A percentile compares a stretch with the other conserved stretches of the same genome.
phyloP scores from a whole-genome alignment of 2,113 vertebrate genomes.

The Benitochromis conjunctus region DNA sequence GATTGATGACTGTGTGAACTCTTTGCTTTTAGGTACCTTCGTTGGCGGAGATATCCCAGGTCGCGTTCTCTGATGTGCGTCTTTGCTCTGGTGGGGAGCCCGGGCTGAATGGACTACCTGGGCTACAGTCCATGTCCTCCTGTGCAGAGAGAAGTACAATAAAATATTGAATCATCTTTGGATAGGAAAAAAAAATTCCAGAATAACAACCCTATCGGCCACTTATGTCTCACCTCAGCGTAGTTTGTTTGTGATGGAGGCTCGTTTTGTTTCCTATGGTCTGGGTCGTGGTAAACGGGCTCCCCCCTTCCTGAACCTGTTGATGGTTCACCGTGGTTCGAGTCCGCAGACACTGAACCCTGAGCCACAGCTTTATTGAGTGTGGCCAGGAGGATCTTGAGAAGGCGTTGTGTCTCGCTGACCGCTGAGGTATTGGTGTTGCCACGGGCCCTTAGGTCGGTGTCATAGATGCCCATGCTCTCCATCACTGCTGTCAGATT shows the following conservation, averaged over 20 bases:
- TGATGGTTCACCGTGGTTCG: conserved; percentile 37
- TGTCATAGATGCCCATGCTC: conserved; percentile 78
- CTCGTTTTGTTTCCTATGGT: conserved; percentile 35
- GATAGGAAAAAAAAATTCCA: background rate
- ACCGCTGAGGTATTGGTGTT: conserved; percentile 37
- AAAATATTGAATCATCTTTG: background rate
- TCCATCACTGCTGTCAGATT: conserved; percentile 76
- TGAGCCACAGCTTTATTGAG: conserved; percentile 71
- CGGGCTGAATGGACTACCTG: conserved; percentile 73
- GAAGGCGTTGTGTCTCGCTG: conserved; percentile 68
- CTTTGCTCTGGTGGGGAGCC: conserved; percentile 72
- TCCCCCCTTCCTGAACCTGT: conserved; percentile 12
- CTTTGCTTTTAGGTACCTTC: conserved; percentile 41
- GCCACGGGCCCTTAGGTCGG: conserved; percentile 71
- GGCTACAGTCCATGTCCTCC: conserved; percentile 81
- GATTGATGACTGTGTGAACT: background rate
- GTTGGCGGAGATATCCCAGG: conserved; percentile 40
- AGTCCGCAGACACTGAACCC: conserved; percentile 19
- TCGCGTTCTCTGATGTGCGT: conserved; percentile 51
- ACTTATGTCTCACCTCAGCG: conserved; percentile 46
- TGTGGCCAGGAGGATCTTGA: conserved; percentile 71
- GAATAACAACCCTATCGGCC: background rate
- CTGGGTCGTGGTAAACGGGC: background rate
- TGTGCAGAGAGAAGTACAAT: conserved; percentile 1
- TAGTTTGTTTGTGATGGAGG: conserved; percentile 54